Percentiles rank a stretch among this genome's conserved stretches.
phyloP scores from a whole-genome alignment of 1,140 invertebrate species.

The Chelonus insularis region DNA sequence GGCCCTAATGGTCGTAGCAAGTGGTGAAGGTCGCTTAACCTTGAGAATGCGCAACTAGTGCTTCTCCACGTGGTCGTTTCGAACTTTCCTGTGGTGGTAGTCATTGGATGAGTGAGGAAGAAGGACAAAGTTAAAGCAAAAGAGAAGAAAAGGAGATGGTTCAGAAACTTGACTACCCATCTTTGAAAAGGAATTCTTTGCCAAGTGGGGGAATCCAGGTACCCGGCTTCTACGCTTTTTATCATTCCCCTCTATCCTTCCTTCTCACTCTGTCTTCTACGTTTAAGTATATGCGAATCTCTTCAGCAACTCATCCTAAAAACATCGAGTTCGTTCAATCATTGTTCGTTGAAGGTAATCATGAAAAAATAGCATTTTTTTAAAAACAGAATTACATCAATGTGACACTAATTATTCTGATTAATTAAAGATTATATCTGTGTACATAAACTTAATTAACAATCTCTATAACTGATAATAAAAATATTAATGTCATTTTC shows the following conservation, averaged over 20 bases:
- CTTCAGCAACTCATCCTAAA: constrained; percentile 3
- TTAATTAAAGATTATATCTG: too few species aligned
- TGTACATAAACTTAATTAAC: too few species aligned
- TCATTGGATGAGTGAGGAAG: neutral
- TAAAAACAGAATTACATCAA: too few species aligned
- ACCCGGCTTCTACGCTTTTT: neutral
- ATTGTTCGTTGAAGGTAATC: neutral
- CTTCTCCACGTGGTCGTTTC: constrained; percentile 25
- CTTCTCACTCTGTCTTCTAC: too few species aligned
- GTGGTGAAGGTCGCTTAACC: constrained; percentile 31
- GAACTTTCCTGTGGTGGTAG: constrained; percentile 25
- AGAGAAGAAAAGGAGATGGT: neutral
- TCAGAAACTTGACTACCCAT: constrained; percentile 9
- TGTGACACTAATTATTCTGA: too few species aligned
- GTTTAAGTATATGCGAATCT: neutral
- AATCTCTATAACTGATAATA: too few species aligned
- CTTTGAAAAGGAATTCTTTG: constrained; percentile 10
- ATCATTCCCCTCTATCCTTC: neutral
- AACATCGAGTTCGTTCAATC: constrained; percentile 6
- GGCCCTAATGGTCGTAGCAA: neutral
- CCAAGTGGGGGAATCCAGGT: constrained; percentile 1
- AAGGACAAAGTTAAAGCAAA: constrained; percentile 13
- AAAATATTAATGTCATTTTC: too few species aligned
- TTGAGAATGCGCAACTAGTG: constrained; percentile 44
- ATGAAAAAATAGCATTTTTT: too few species aligned